Evolutionary conservation across 2,888 invertebrate species (phyloP).

Genomic region (Cybosia mesomella): DNA sequence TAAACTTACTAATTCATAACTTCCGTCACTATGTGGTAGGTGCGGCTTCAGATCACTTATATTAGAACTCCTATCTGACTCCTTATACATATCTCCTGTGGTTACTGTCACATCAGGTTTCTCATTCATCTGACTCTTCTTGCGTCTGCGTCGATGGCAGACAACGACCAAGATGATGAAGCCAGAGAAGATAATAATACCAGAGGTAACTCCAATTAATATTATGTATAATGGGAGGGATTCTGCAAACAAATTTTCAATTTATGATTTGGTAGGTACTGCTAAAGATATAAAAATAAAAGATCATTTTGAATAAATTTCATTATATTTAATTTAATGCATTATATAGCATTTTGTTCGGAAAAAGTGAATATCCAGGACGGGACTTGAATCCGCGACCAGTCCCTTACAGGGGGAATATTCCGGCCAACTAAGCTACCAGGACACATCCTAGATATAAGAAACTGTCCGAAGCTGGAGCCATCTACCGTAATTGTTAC

Average conservation of each 20-base stretch:
- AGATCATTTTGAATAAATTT: not conserved
- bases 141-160: conserved; percentile 89
- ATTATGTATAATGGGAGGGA: conserved; percentile 93
- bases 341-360: too few species aligned
- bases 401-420: too few species aligned
- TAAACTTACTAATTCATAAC: conserved; percentile 89
- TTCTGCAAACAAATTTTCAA: conserved; percentile 79
- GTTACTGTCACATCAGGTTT: conserved; percentile 87
- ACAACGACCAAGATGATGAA: conserved; percentile 93
- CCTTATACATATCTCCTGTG: conserved; percentile 85
- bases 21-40: conserved; percentile 93
- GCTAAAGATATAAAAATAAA: not conserved
- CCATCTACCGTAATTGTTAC: too few species aligned
- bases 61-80: conserved; percentile 96
- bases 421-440: too few species aligned
- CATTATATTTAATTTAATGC: not conserved
- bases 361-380: too few species aligned
- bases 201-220: conserved; percentile 93
- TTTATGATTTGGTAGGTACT: not conserved
- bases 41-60: conserved; percentile 97
- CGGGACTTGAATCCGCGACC: too few species aligned
- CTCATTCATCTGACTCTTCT: conserved; percentile 83
- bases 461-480: too few species aligned
- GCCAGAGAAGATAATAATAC: conserved; percentile 93
- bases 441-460: too few species aligned